Evolutionary conservation across 2,888 invertebrate genomes (phyloP), one percentile per base, ranked within the genome.

Genomic region (Dasysyrphus tricinctus): DNA sequence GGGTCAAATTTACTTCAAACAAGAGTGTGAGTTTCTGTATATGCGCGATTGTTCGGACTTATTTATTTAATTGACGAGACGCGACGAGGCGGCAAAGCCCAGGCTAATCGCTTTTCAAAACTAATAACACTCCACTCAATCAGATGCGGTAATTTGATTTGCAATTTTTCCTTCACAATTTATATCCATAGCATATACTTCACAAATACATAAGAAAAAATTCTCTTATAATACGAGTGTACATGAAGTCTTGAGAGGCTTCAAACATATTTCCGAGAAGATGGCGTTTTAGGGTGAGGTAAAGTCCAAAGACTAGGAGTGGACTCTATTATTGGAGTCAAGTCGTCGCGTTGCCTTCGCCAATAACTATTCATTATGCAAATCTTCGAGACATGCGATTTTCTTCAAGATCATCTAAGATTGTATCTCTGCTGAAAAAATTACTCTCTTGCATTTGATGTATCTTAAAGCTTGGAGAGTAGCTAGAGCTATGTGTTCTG

Each of bases 101-200:
- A 51, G n/a, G 70, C 65, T 81, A 81, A 81, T 81, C 72, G 77
- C 77, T 81, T 81, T 81, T 81, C 81, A 81, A 81, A 72, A 77
- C 72, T 81, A 81, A 81, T 81, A 81, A 81, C 77, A 81, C 76
- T 81, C 81, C 70, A 80, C 39, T 80, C 75, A 80, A 63, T 76
- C 70, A 56, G 70, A 70, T 76, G 70, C 49, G 72, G 63, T 65
- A 76, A 81, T 81, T 81, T 70, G 77, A 77, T 61, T 65, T 81
- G 74, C 72, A 73, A 69, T 70, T 59, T 56, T 67, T 42, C 63
- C 29, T 56, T 67, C 67, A 32, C 54, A 54, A 2, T 63, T 63
- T 14, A 12, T 24, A 51, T 51, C 24, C 7, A 51, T 3, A 12
- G 51, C 12, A 24, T 24, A 9, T 47, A 49, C 49, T 59, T 5